A percentile compares a stretch with the other conserved stretches of the same genome.
These are phyloP conservation scores for Lucilia cuprina DNA, from an alignment of 1,140 invertebrate genomes.

Conservation along the genomic window DNA sequence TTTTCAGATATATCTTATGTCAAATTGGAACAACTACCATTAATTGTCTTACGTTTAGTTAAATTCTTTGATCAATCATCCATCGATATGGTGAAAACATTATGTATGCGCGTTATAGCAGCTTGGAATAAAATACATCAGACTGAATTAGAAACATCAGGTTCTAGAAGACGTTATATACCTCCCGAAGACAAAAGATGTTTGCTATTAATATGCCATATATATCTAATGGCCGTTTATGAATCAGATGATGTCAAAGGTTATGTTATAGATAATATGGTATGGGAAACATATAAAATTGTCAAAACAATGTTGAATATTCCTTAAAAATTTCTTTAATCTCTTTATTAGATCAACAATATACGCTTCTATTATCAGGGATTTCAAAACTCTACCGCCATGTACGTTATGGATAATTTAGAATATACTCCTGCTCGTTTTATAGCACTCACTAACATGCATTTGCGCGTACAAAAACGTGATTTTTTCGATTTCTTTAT, in stretches of 20 bases:
- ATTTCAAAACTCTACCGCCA: slow-evolving; percentile 36
- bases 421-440: slow-evolving; percentile 53
- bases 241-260: slow-evolving; percentile 52
- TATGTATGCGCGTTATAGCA: slow-evolving; percentile 49
- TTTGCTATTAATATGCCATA: slow-evolving; percentile 48
- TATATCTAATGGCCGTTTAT: slow-evolving; percentile 54
- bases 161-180: neutral
- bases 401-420: slow-evolving; percentile 29
- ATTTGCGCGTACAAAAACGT: slow-evolving; percentile 44
- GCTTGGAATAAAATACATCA: slow-evolving; percentile 48
- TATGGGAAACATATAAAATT: neutral
- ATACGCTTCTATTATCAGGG: slow-evolving; percentile 53
- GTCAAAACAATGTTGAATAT: neutral
- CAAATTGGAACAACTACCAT: slow-evolving; percentile 43
- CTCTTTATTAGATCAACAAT: slow-evolving; percentile 50
- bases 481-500: slow-evolving; percentile 54
- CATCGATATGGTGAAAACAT: slow-evolving; percentile 52
- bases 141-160: slow-evolving; percentile 16
- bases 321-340: neutral
- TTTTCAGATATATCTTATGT: slow-evolving; percentile 47
- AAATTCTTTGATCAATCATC: slow-evolving; percentile 54
- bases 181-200: slow-evolving; percentile 37
- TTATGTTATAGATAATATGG: slow-evolving; percentile 56
- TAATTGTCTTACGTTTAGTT: slow-evolving; percentile 49
- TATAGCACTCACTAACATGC: slow-evolving; percentile 53